phyloP scores from a whole-genome alignment of 2,888 invertebrate genomes.

The Acleris literana region DNA sequence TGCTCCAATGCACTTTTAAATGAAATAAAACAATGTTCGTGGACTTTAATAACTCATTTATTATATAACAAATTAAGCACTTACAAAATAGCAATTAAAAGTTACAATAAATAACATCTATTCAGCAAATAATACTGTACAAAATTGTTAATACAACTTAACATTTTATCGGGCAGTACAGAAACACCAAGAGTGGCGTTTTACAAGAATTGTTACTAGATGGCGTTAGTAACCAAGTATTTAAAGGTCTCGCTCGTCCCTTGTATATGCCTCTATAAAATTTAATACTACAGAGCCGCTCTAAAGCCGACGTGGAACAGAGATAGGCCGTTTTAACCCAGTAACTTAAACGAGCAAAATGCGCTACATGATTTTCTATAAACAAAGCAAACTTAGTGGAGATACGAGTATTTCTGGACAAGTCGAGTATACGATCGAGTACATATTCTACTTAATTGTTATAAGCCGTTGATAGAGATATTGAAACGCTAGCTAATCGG shows the following conservation, averaged over 20 bases:
- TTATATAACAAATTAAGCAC: conserved; percentile 78
- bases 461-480: too few species aligned
- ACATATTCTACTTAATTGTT: too few species aligned
- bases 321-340: too few species aligned
- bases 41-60: conserved; percentile 33
- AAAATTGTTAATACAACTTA: conserved; percentile 79
- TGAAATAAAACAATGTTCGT: conserved; percentile 22
- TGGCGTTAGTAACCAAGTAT: conserved; percentile 5
- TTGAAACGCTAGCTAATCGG: too few species aligned
- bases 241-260: neutral
- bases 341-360: neutral
- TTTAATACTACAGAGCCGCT: too few species aligned
- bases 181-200: conserved; percentile 16
- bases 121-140: conserved; percentile 84
- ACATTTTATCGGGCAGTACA: conserved; percentile 46
- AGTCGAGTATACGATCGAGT: neutral
- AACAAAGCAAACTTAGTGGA: neutral
- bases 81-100: conserved; percentile 70
- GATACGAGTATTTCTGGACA: neutral
- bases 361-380: neutral
- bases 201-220: neutral
- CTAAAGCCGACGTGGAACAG: too few species aligned
- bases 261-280: too few species aligned
- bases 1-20: neutral
- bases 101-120: conserved; percentile 80